A percentile compares a stretch with the other conserved stretches of the same genome.
phyloP scores from a whole-genome alignment of 2,888 invertebrate genomes.

The Yponomeuta plumbellus region DNA sequence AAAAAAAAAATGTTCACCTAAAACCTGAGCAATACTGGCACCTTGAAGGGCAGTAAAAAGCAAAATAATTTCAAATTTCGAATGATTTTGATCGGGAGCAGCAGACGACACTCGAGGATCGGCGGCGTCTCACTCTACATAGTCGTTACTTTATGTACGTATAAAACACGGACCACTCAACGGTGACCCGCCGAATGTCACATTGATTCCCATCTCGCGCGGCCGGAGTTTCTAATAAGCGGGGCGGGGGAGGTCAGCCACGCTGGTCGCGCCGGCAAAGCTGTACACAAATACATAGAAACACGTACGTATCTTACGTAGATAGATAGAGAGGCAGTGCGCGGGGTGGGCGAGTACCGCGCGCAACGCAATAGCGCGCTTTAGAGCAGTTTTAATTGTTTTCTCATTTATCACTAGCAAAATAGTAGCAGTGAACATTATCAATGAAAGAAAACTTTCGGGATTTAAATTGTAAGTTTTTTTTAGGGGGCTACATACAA shows the following conservation, averaged over 20 bases:
- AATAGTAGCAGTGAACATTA: no score
- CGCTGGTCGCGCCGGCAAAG: conserved; percentile 61
- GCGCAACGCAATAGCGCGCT: conserved; percentile 27
- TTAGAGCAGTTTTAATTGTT: not conserved
- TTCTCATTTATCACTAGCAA: conserved; percentile 11
- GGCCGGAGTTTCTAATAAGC: conserved; percentile 40
- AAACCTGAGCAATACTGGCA: not conserved
- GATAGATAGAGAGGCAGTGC: conserved; percentile 48
- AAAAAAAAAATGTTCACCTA: no score
- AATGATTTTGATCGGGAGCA: conserved; percentile 68
- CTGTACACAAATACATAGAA: conserved; percentile 68
- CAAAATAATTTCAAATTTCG: conserved; percentile 61
- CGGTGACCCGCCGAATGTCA: conserved; percentile 47
- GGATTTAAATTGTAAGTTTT: no score
- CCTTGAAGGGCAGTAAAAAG: conserved; percentile 29
- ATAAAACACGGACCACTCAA: conserved; percentile 36
- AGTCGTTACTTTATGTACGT: conserved; percentile 61
- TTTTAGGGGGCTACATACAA: no score
- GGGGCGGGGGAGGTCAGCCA: conserved; percentile 47
- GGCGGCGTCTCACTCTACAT: conserved; percentile 58
- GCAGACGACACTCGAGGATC: conserved; percentile 70
- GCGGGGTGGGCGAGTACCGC: conserved; percentile 63
- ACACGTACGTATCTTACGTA: conserved; percentile 47
- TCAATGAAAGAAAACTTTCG: no score
- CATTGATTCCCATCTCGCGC: conserved; percentile 40